phyloP scores from a whole-genome alignment of 2,888 invertebrate species.

The Chloroclystis v-ata region DNA sequence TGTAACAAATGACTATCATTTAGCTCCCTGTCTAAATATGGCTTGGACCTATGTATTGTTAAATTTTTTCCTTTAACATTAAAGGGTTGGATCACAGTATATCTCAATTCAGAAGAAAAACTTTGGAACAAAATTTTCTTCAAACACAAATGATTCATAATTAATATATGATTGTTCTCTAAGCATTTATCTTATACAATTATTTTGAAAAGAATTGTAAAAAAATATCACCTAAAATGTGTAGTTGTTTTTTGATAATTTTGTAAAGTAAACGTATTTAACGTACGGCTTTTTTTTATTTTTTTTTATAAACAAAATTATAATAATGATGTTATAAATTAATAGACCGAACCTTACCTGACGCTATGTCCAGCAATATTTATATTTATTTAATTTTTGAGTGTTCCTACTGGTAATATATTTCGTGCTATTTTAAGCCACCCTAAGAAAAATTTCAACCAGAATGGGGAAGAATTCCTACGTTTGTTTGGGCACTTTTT shows the following conservation, averaged over 20 bases:
- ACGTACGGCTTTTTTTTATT: too few relatives aligned
- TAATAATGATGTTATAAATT: too few relatives aligned
- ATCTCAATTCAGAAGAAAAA: not conserved
- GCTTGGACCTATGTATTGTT: conserved; percentile 51
- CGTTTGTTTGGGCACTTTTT: conserved; percentile 37
- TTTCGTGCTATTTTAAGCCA: conserved; percentile 21
- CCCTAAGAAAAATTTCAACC: conserved; percentile 55
- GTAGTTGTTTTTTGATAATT: too few relatives aligned
- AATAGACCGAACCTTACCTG: too few relatives aligned
- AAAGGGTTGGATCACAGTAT: conserved; percentile 49
- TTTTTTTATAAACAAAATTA: too few relatives aligned
- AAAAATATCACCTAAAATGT: too few relatives aligned
- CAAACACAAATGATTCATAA: too few relatives aligned
- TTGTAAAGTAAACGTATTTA: too few relatives aligned
- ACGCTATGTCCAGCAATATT: too few relatives aligned
- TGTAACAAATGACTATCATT: conserved; percentile 4
- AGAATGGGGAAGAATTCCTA: conserved; percentile 55
- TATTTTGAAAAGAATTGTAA: too few relatives aligned
- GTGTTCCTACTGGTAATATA: not conserved
- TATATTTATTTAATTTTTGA: not conserved
- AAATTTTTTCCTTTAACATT: conserved; percentile 42
- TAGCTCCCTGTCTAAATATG: conserved; percentile 34
- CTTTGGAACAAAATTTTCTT: not conserved
- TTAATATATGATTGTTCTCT: too few relatives aligned
- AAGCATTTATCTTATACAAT: too few relatives aligned